Base-by-base conservation (phyloP, 1,140 invertebrate genomes). In the Teleogryllus occipitalis region DNA sequence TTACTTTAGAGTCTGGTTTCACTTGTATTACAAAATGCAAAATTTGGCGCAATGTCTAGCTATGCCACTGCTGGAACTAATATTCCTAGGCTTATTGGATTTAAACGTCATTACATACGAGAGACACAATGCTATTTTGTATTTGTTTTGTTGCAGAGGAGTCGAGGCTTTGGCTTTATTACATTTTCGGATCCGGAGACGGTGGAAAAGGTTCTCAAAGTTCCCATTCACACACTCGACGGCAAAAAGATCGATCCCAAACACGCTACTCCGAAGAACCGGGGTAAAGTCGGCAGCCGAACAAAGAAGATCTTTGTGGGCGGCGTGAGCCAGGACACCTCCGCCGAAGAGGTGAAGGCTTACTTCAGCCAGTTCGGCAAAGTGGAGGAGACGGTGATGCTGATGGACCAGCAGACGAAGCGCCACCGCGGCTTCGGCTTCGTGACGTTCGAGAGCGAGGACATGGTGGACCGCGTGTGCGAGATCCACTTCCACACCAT, bases 221-320 rank as follows among this genome's bases (percentile, higher is more conserved):
- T 94, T 82, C 95, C 95, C 78, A 94, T 96, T 81, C 96, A 97
- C 89, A 96, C 95, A 79, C 89, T 98, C 80, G 96, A 97, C 86
- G 96, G 96, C 80, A 97, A 97, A 89, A 96, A 97, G 88, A 97
- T 97, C 84, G 95, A 97, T 86, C 95, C 95, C 27, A 97, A 96
- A 84, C 95, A 96, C 88, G 95, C 95, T 78, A 97, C 95, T 54
- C 95, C 95, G 78, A 96, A 96, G 86, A 95, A 95, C 82, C 90
- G 94, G n/a, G 93, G 93, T 47, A 94, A 94, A 83, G 91, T 91
- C 82, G 83, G 82, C 46, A 94, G 94, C 85, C 93, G 94, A 84
- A 96, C 95, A 80, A 96, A 96, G 87, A 96, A 96, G 87, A 96
- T 96, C 82, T 96, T 97, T 86, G 95, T 96, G 3, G 95, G 95